Evolutionary conservation across 2,113 vertebrate genomes (phyloP), one percentile per base, ranked within the genome.

Genomic region (Dromaius novaehollandiae): DNA sequence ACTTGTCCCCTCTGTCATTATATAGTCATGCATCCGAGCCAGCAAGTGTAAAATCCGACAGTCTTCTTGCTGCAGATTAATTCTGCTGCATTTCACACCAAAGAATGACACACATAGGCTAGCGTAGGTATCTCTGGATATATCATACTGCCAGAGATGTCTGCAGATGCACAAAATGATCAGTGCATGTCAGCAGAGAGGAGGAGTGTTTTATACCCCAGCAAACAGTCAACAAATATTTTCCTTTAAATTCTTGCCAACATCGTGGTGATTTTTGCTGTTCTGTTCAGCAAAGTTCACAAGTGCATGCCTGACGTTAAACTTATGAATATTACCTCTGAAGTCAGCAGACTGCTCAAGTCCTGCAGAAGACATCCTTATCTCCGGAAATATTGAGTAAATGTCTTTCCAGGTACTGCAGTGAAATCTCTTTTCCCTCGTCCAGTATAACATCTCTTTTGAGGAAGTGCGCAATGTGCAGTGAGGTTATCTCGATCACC

Each of bases 341-440:
- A 34, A 80, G 75, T 88, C 82, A 82, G 61, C 58, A 87, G 79
- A 71, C 71, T 66, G 66, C 66, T 74, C 24, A 89, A 69, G 78
- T 87, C 87, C 81, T 26, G 40, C 58, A 64, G 78, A 90, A 95
- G 93, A 38, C 3, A 0, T 78, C 85, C 76, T 86, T 95, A 38
- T 92, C 86, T 94, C 89, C 74, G 96, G 96, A 90, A 97, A 93
- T 94, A 90, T 42, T 74, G 91, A 95, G 90, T 96, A 95, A 97
- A 97, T 87, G 78, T 95, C 93, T 98, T 97, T 65, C 68, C 77
- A 85, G 84, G 76, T 51, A 0, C 13, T 8, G 96, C 86, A 91
- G 86, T 93, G 95, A 95, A 96, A 96, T 95, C 88, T 84, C 63
- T 90, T 86, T 86, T 5, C 69, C 79, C 60, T 79, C 53, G 79